Conservation (phyloP, 2,113 vertebrate genomes). For the Zonotrichia leucophrys region DNA sequence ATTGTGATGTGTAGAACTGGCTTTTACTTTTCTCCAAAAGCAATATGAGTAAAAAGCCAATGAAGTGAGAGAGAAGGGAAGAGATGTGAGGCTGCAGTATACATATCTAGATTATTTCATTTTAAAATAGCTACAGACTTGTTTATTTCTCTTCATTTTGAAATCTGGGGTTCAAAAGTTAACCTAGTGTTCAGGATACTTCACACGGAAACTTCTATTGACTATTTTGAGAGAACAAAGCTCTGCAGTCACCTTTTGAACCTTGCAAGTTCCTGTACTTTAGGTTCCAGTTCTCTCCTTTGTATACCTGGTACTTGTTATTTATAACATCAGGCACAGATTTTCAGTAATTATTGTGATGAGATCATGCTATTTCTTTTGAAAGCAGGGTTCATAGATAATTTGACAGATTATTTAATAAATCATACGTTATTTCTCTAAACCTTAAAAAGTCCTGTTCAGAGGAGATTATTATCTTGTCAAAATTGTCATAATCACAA, state of each 20-base stretch:
- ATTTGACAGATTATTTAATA: constrained; percentile 44
- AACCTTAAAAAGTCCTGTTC: neutral
- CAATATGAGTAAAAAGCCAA: neutral
- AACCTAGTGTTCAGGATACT: neutral
- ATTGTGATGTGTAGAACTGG: rapidly evolving
- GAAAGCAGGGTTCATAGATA: constrained; percentile 8
- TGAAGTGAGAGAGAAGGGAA: neutral
- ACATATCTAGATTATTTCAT: neutral
- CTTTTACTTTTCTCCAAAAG: neutral
- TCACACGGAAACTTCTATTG: neutral
- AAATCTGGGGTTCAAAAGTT: neutral
- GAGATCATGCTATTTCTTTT: neutral
- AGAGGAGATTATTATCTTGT: neutral
- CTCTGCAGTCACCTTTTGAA: neutral
- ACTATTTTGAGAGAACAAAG: neutral
- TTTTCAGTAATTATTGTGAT: constrained; percentile 34
- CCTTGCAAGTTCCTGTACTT: neutral
- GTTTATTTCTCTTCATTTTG: neutral
- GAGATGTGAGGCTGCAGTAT: neutral
- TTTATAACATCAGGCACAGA: neutral
- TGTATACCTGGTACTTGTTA: neutral
- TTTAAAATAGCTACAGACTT: neutral
- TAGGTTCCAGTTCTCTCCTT: neutral
- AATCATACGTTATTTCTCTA: neutral
- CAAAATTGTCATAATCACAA: neutral